A percentile compares a stretch with the other conserved stretches of the same genome.
Conservation (phyloP, 2,797 vertebrate genomes). For the Sebastes elongatus region DNA sequence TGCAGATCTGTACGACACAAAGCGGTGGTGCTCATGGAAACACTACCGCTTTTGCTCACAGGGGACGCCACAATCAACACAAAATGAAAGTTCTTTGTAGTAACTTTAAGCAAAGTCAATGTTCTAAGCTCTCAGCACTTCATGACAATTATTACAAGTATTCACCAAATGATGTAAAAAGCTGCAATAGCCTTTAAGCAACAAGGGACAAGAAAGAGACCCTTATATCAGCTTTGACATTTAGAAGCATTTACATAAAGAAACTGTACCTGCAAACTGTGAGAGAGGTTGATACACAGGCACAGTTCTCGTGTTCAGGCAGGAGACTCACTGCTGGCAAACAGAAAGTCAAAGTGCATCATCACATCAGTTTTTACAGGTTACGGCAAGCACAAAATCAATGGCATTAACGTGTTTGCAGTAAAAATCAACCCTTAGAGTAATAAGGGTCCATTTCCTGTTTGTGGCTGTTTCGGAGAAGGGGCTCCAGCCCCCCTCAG, state of each 20-base stretch:
- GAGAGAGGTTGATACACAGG: neutral
- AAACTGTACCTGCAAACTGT: neutral
- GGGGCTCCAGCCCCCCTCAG: constrained; percentile 3
- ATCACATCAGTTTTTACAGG: constrained; percentile 49
- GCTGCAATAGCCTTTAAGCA: neutral
- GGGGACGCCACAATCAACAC: too few species aligned
- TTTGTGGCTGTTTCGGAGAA: constrained; percentile 12
- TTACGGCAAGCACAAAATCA: constrained; percentile 74
- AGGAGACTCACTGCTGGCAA: constrained; percentile 10
- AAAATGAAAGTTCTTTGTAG: too few species aligned
- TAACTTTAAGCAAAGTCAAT: too few species aligned
- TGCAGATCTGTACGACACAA: too few species aligned
- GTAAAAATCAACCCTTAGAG: constrained; percentile 64
- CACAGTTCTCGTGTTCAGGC: neutral
- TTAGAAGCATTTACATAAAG: neutral
- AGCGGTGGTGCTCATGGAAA: too few species aligned
- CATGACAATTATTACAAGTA: too few species aligned
- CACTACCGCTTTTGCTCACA: too few species aligned
- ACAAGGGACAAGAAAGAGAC: neutral
- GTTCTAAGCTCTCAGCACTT: neutral
- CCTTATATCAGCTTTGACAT: neutral
- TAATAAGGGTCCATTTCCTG: constrained; percentile 55
- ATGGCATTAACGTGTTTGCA: constrained; percentile 71
- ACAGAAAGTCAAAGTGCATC: neutral
- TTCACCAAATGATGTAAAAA: too few species aligned